A percentile compares a stretch with the other conserved stretches of the same genome.
Evolutionary conservation across 2,888 invertebrate species (phyloP).

Genomic region (Calliphora vomitoria): DNA sequence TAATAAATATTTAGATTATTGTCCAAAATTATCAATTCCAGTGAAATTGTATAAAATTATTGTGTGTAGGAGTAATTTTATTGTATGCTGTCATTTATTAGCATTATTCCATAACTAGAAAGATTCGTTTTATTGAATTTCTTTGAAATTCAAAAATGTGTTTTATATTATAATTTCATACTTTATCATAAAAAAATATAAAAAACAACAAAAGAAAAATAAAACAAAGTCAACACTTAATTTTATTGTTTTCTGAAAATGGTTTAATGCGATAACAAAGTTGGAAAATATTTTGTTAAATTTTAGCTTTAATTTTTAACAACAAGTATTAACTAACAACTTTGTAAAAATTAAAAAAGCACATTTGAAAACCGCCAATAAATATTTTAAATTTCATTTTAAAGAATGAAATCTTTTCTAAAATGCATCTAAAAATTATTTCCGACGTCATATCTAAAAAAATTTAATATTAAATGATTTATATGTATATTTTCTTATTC

Average conservation of each 20-base stretch:
- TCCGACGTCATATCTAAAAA: not conserved
- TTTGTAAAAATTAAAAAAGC: too few relatives aligned
- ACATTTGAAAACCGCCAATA: too few relatives aligned
- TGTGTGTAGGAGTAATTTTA: not conserved
- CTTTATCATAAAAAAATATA: not conserved
- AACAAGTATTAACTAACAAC: too few relatives aligned
- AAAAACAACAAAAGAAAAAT: not conserved
- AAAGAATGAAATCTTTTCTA: too few relatives aligned
- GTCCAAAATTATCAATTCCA: conserved; percentile 5
- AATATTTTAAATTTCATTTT: too few relatives aligned
- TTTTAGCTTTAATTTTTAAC: not conserved
- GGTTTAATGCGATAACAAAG: not conserved
- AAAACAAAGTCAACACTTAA: not conserved
- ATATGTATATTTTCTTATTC: not conserved
- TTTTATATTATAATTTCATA: not conserved
- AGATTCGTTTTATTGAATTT: not conserved
- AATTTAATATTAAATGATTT: not conserved
- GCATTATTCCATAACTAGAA: not conserved
- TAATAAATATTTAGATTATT: not conserved
- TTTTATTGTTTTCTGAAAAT: not conserved
- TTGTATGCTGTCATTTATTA: not conserved
- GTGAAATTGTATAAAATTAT: not conserved
- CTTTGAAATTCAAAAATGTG: not conserved
- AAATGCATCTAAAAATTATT: too few relatives aligned
- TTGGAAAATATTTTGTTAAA: not conserved